phyloP scores from a whole-genome alignment of 2,113 vertebrate genomes.

The Eulemur rufifrons region DNA sequence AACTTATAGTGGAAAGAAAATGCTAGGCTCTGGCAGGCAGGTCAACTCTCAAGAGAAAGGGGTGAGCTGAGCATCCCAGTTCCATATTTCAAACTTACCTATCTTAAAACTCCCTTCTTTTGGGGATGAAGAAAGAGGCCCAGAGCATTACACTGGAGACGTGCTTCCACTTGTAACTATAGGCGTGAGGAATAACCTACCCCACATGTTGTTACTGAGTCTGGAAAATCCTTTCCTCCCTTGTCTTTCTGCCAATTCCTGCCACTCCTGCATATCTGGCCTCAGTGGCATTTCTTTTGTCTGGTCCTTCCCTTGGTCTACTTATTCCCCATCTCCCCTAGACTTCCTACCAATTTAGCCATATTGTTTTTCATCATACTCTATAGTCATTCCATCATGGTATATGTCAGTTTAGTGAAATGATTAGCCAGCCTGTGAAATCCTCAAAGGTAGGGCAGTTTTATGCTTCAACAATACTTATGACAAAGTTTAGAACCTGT shows the following conservation, averaged over 20 bases:
- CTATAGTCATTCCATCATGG: not conserved
- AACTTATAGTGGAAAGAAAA: not conserved
- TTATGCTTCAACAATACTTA: not conserved
- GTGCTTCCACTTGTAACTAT: not conserved
- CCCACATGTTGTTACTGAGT: not conserved
- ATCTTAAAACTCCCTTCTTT: not conserved
- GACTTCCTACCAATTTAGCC: not conserved
- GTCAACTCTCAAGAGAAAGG: not conserved
- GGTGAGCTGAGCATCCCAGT: not conserved
- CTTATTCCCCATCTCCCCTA: not conserved
- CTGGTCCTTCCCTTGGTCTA: not conserved
- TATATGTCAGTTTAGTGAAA: not conserved
- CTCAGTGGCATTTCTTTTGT: not conserved
- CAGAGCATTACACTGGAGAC: not conserved
- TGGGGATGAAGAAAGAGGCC: not conserved
- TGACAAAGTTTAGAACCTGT: not conserved
- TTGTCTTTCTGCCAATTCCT: not conserved
- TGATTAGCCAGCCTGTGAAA: not conserved
- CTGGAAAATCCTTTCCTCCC: not conserved
- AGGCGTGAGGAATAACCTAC: not conserved
- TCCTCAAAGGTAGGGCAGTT: not conserved
- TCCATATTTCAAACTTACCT: not conserved
- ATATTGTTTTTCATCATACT: not conserved
- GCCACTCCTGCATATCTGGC: not conserved
- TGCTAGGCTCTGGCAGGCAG: not conserved